Percentiles rank a stretch among this genome's conserved stretches.
phyloP scores from a whole-genome alignment of 2,888 invertebrate genomes.

The Piscicola geometra region DNA sequence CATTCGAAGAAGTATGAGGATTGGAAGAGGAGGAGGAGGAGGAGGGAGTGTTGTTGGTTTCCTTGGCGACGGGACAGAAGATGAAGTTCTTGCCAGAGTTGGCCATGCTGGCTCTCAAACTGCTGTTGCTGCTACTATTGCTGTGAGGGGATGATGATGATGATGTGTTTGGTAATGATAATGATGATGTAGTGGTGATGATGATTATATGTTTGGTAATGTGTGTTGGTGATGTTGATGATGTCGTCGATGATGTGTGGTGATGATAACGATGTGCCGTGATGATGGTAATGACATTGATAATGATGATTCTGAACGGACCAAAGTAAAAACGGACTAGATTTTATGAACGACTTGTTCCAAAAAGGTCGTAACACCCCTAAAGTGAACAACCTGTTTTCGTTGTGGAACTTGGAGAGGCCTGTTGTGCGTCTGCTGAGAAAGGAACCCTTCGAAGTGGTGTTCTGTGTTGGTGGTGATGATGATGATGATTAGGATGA shows the following conservation, averaged over 20 bases:
- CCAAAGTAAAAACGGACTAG: too few relatives aligned
- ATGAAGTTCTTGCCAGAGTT: constrained; percentile 9
- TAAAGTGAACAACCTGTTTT: too few relatives aligned
- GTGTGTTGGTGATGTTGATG: not conserved
- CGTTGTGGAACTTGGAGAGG: not conserved
- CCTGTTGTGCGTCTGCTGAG: not conserved
- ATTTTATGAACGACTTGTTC: too few relatives aligned
- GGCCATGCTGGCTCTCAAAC: constrained; percentile 10
- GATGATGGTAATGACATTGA: too few relatives aligned
- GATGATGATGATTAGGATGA: too few relatives aligned
- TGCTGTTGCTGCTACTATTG: constrained; percentile 11
- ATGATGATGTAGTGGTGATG: not conserved
- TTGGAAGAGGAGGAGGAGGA: not conserved
- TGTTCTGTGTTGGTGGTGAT: not conserved
- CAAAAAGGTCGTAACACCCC: too few relatives aligned
- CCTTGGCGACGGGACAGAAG: not conserved
- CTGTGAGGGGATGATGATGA: constrained; percentile 1
- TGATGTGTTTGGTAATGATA: not conserved
- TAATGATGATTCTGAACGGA: too few relatives aligned
- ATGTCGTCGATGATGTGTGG: too few relatives aligned
- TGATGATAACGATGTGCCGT: too few relatives aligned
- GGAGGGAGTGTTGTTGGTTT: too few relatives aligned
- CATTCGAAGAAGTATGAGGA: too few relatives aligned
- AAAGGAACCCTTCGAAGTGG: not conserved
- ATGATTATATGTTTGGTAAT: not conserved